phyloP scores from a whole-genome alignment of 2,797 vertebrate genomes.

The Notoglanidium macrostoma region DNA sequence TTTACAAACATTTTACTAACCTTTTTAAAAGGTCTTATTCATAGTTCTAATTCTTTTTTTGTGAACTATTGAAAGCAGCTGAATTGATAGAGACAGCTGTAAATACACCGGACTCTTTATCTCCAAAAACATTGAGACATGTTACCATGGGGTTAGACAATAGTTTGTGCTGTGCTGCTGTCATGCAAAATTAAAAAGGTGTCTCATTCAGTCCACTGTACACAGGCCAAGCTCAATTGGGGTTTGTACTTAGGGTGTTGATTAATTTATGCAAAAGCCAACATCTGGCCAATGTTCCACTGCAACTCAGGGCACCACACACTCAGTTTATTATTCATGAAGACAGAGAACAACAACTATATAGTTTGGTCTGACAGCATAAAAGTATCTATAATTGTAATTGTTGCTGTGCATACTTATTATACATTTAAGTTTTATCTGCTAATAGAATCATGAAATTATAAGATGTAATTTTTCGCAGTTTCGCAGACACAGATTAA shows the following conservation, averaged over 20 bases:
- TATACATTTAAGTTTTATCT: background rate
- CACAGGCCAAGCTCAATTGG: conserved; percentile 42
- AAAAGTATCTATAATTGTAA: background rate
- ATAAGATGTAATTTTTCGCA: background rate
- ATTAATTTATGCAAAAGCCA: conserved; percentile 47
- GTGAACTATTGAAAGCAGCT: background rate
- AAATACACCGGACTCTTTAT: background rate
- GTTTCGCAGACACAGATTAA: no score
- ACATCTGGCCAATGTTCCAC: conserved; percentile 45
- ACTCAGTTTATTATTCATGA: conserved; percentile 15
- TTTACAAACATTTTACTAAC: background rate
- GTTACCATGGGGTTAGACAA: conserved; percentile 40
- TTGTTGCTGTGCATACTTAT: background rate
- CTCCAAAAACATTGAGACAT: conserved; percentile 18
- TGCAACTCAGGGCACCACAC: conserved; percentile 6
- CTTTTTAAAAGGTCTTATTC: background rate
- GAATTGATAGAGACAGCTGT: background rate
- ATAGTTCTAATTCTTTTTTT: conserved; percentile 7
- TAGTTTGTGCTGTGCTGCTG: conserved; percentile 43
- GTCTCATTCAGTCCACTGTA: conserved; percentile 38
- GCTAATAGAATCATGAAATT: background rate
- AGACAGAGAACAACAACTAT: conserved; percentile 8
- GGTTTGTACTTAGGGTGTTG: conserved; percentile 41
- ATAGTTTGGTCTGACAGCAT: background rate
- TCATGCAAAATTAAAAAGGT: conserved; percentile 53